These are phyloP conservation scores for Mercenaria mercenaria DNA, from an alignment of 1,140 invertebrate species.

Conservation along the genomic window DNA sequence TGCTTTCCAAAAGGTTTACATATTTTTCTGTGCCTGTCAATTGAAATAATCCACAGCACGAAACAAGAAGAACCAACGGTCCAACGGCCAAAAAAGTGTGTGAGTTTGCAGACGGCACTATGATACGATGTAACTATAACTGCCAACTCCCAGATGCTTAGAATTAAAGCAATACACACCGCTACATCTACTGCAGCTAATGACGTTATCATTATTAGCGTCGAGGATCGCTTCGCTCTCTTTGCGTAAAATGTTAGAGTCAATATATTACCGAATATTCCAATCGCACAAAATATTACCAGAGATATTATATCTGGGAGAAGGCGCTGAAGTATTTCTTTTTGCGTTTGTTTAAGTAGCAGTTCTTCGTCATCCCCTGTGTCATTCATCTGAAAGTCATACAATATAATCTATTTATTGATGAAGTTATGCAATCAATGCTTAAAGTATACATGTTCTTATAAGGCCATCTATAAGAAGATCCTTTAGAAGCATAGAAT, in stretches of 20 bases:
- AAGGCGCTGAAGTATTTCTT: background rate
- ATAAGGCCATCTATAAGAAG: too few species aligned
- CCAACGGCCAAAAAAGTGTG: background rate
- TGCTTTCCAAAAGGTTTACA: conserved; percentile 34
- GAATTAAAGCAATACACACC: background rate
- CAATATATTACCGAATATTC: background rate
- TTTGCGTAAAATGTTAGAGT: background rate
- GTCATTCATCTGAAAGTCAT: background rate
- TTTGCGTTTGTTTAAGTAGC: background rate
- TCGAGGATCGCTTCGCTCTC: background rate
- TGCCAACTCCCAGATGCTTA: background rate
- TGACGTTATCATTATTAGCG: background rate
- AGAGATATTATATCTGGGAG: background rate
- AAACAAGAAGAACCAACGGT: conserved; percentile 4
- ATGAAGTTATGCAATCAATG: too few species aligned
- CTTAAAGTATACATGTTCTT: too few species aligned
- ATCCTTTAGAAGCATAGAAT: too few species aligned
- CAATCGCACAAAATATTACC: background rate
- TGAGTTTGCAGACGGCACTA: background rate
- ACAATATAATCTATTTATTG: too few species aligned
- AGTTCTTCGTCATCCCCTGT: background rate
- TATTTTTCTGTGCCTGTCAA: conserved; percentile 44
- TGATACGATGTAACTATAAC: background rate
- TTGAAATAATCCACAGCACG: conserved; percentile 41
- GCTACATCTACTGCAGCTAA: background rate